Evolutionary conservation across 2,113 vertebrate species (phyloP), one percentile per base, ranked within the genome.

Genomic region (Pelodiscus sinensis): DNA sequence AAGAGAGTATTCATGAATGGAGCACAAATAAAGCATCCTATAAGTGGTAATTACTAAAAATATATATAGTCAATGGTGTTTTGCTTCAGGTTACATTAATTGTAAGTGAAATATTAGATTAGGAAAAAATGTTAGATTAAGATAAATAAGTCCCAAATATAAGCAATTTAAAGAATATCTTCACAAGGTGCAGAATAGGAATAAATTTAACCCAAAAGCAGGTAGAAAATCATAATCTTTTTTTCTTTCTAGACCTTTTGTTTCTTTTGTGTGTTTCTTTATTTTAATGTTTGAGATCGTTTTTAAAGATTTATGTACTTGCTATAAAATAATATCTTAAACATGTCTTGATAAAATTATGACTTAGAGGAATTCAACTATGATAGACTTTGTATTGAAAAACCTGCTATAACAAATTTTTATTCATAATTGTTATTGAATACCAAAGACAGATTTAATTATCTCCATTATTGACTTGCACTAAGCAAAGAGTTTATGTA

Each of bases 351-450:
- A 85, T 94, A 92, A 93, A 97, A 94, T 95, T 93, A 95, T 87
- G 88, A 84, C 88, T 92, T 92, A 73, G 86, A 96, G 50, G 87
- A 96, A 83, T 94, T 94, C 89, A 93, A 79, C 81, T 92, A 78
- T 84, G 80, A 86, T 93, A 96, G 71, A 24, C 9, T 88, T 91
- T 92, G 31, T 88, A 94, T 95, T 96, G 92, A 91, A 97, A 96
- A 95, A 95, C 35, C 92, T 95, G 93, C 79, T 82, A 95, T 96
- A 87, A 90, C 85, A 89, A 85, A 96, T 84, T 96, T 95, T 94
- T 96, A 95, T 95, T 96, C 88, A 92, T 95, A 97, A 97, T 95
- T 97, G 90, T 94, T 97, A 97, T 97, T 95, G 91, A 90, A 79
- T 95, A 93, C 38, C 86, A 90, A 82, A 95, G 87, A 89, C 73